Base-by-base conservation (phyloP, 2,113 vertebrate species). In the Cavia porcellus region DNA sequence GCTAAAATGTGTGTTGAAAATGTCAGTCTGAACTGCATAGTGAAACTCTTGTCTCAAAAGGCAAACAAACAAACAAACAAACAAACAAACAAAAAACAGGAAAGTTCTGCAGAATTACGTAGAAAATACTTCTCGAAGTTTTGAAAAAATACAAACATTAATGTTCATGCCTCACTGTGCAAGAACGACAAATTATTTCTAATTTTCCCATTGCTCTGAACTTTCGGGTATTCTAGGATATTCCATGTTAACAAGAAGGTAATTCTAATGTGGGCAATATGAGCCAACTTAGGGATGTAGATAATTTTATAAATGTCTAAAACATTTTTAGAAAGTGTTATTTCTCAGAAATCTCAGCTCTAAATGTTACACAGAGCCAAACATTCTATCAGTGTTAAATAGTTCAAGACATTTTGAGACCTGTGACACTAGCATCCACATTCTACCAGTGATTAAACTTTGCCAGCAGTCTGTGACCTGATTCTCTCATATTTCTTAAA, bases 91-190 rank as follows among this genome's bases (percentile, higher is more conserved):
- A 55, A 55, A 55, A 17, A 7, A 5, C 55, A 17, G 22, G 19
- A 35, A 28, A 62, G 30, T 3, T 25, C n/a, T n/a, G 7, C 6
- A 59, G 35, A 90, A n/a, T 75, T 82, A 79, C 2, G 12, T n/a
- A 17, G 7, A 17, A 8, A 80, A 66, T 24, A 75, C 4, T 3
- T 17, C 14, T 85, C 38, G 42, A 85, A 47, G 55, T 45, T 4
- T 72, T 1, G 42, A 84, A n/a, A 70, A 62, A 72, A 57, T 20
- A 52, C 0, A 13, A 15, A 22, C 17, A 20, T 80, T 74, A 64
- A 68, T 10, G 3, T 1, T 11, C 12, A 10, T 3, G 2, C 2
- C 13, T 83, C 32, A 45, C 6, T 25, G 3, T 38, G 8, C 19
- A 90, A 75, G 80, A 82, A 66, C 9, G 19, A 3, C 6, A 62